A percentile compares a stretch with the other conserved stretches of the same genome.
Conservation (phyloP, 2,797 vertebrate genomes). For the Sebastolobus altivelis region DNA sequence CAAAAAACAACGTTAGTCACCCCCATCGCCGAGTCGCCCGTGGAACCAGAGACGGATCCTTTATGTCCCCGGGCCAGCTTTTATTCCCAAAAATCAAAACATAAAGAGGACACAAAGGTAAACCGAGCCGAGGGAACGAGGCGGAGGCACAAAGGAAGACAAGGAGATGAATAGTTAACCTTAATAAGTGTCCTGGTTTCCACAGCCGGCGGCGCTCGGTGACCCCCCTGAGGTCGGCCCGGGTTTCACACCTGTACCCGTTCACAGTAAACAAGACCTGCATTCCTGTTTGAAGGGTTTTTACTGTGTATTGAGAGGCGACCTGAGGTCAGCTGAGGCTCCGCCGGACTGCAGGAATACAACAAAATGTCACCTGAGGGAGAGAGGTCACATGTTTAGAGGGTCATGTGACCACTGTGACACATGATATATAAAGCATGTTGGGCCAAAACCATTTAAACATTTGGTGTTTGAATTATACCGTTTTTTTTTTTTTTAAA, state of each 20-base stretch:
- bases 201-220: constrained; percentile 26
- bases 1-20: neutral
- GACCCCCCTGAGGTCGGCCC: constrained; percentile 27
- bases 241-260: constrained; percentile 1
- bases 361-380: neutral
- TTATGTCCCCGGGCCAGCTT: constrained; percentile 31
- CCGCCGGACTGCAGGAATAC: too few species aligned
- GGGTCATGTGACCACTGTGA: neutral
- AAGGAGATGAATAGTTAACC: constrained; percentile 57
- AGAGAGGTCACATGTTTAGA: neutral
- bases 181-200: constrained; percentile 73
- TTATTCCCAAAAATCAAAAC: constrained; percentile 42
- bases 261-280: constrained; percentile 2
- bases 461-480: too few species aligned
- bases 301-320: neutral
- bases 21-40: neutral
- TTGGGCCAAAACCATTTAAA: too few species aligned
- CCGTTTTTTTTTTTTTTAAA: too few species aligned
- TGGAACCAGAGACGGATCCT: constrained; percentile 54
- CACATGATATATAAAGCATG: too few species aligned
- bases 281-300: neutral
- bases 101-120: constrained; percentile 45
- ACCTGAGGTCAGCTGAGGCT: neutral
- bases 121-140: constrained; percentile 48
- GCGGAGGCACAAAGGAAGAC: constrained; percentile 42